A percentile compares a stretch with the other conserved stretches of the same genome.
Evolutionary conservation across 2,113 vertebrate genomes (phyloP).

Genomic region (human (Homo sapiens)): GRCh38 chr9:94100501-94101000

Average conservation of each 20-base stretch:
- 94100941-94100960: neutral
- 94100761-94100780: neutral
- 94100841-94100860: neutral
- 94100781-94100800: neutral
- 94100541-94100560: neutral
- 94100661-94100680: neutral
- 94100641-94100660: neutral
- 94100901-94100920: neutral
- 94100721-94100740: neutral
- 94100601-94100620: neutral
- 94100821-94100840: slow-evolving; percentile 27
- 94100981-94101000: slow-evolving; percentile 31
- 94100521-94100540: neutral
- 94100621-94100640: neutral
- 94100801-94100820: neutral
- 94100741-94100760: neutral
- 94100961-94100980: neutral
- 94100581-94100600: neutral
- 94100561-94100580: neutral
- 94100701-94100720: neutral
- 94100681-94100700: neutral
- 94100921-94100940: neutral
- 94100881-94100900: slow-evolving; percentile 3
- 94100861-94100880: neutral
- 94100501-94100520: neutral